phyloP scores from a whole-genome alignment of 2,797 vertebrate genomes.

The Siniperca undulata region DNA sequence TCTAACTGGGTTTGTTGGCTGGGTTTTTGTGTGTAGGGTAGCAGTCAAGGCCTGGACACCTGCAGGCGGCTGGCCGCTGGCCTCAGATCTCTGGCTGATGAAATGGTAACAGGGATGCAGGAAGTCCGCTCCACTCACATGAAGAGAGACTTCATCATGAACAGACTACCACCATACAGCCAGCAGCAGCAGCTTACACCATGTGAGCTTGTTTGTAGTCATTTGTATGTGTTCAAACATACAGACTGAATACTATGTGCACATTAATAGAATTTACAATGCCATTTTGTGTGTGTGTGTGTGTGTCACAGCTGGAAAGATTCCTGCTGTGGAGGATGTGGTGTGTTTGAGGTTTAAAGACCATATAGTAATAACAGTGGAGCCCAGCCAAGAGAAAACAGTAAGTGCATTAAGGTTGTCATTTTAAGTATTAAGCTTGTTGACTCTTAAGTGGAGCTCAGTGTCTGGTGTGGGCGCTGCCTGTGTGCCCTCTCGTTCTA shows the following conservation, averaged over 20 bases:
- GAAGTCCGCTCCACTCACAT: constrained; percentile 86
- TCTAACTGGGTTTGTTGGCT: not conserved
- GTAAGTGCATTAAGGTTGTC: constrained; percentile 80
- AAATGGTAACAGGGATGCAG: constrained; percentile 77
- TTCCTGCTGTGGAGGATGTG: constrained; percentile 86
- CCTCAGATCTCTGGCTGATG: constrained; percentile 86
- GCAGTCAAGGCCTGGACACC: constrained; percentile 54
- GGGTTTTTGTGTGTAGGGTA: constrained; percentile 74
- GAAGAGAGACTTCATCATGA: constrained; percentile 91
- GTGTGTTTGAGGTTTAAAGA: constrained; percentile 89
- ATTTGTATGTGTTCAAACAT: not conserved
- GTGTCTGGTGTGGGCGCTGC: not conserved
- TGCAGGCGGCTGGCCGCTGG: constrained; percentile 78
- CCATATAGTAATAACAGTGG: constrained; percentile 87
- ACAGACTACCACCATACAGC: constrained; percentile 88
- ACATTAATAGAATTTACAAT: not conserved
- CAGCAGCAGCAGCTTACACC: constrained; percentile 72
- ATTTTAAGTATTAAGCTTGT: not conserved
- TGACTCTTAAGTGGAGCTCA: not conserved
- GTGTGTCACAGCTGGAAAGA: constrained; percentile 81
- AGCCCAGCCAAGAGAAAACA: constrained; percentile 81
- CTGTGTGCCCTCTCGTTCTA: not conserved
- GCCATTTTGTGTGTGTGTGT: not conserved
- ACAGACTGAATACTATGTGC: not conserved
- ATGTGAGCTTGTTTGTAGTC: constrained; percentile 70